Base-by-base conservation (phyloP, 2,888 invertebrate species). In the Pedicia rivosa region DNA sequence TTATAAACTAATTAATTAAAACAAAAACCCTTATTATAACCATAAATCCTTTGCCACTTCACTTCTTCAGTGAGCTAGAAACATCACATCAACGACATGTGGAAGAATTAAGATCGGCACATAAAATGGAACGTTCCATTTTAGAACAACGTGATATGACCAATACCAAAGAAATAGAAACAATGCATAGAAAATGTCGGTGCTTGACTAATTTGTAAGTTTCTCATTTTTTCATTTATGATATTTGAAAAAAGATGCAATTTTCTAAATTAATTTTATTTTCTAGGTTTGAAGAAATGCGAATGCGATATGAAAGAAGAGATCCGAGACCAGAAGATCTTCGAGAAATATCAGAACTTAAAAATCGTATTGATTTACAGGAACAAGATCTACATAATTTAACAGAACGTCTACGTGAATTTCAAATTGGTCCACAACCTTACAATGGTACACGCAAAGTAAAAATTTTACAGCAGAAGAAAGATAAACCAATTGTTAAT, bases 151-250 rank as follows among this genome's bases (percentile, higher is more conserved):
- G 63, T 42, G 59, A 62, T 44, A 61, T 67, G 33, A 65, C 66
- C 49, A 67, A 68, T 47, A 56, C 62, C 20, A 64, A 67, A 48
- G 64, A 66, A 46, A 66, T 69, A 40, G 67, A 68, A 47, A 67
- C 68, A 46, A 53, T 70, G 43, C 68, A 69, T 47, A 56, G 65
- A 43, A 68, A 68, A 47, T 68, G 68, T 48, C 63, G 63, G 45
- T 68, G 68, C 47, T 54, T 70, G 40, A 68, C 68, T 15, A 69
- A 70, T 57, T 50, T 70, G 66, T 68, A 59, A 66, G 67, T 63
- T 45, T 36, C 25, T 17, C 22, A 25, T n/a, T 20, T 36, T 39
- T n/a, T n/a, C n/a, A n/a, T n/a, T 30, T 30, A 30, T 30, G 5
- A 10, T 30, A 30, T 9, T 30, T 4, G n/a, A 30, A 6, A 15